A percentile compares a stretch with the other conserved stretches of the same genome.
These are phyloP conservation scores for Typhlichthys subterraneus DNA, from an alignment of 2,797 vertebrate genomes.

Conservation along the genomic window DNA sequence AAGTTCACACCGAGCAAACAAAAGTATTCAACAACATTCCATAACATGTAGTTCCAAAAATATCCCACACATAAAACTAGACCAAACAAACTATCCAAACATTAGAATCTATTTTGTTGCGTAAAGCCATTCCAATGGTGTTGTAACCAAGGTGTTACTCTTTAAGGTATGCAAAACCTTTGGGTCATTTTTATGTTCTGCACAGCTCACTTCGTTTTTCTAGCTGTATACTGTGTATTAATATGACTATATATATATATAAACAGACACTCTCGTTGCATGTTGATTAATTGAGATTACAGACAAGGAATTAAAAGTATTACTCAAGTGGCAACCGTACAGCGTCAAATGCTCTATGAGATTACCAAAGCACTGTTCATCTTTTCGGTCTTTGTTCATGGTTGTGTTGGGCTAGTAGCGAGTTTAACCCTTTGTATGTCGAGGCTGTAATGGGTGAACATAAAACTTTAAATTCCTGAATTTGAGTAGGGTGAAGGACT, in stretches of 20 bases:
- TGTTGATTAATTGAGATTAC: too few relatives aligned
- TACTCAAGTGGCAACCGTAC: background rate
- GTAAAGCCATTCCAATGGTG: conserved; percentile 3
- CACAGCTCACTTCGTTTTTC: background rate
- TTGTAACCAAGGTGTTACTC: background rate
- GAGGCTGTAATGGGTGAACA: conserved; percentile 64
- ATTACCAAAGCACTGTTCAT: background rate
- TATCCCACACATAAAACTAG: conserved; percentile 45
- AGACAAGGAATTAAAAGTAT: background rate
- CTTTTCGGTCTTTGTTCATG: conserved; percentile 31
- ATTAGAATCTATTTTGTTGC: conserved; percentile 16
- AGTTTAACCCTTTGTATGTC: conserved; percentile 55
- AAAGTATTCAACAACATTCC: conserved; percentile 19
- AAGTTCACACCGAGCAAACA: conserved; percentile 9
- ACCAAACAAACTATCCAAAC: conserved; percentile 32
- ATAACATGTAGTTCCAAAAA: conserved; percentile 34
- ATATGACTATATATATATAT: background rate
- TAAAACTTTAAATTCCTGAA: conserved; percentile 56
- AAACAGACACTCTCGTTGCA: too few relatives aligned
- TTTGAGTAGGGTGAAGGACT: conserved; percentile 61
- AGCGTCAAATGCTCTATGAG: background rate
- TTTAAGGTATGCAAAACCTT: background rate
- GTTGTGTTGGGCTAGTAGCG: conserved; percentile 23
- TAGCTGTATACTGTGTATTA: conserved; percentile 1
- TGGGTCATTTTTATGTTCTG: background rate